phyloP scores from a whole-genome alignment of 37 sponge, comb jelly and placozoan genomes.

The Theonella swinhoei region DNA sequence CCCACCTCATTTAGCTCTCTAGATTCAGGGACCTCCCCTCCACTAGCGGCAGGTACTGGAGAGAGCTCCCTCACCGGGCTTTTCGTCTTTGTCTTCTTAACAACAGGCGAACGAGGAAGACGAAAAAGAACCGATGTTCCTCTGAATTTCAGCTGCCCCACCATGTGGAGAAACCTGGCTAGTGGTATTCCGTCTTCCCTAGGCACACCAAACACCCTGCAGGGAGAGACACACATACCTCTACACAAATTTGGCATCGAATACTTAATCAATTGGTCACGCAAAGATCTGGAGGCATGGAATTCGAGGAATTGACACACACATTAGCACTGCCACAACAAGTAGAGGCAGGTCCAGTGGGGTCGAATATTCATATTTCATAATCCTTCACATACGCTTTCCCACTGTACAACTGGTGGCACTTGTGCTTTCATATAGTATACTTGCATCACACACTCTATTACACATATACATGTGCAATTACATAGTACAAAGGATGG shows the following conservation, averaged over 20 bases:
- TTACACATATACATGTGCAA: no score
- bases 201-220: constrained; percentile 29
- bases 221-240: neutral
- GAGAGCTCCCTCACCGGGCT: neutral
- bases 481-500: no score
- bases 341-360: neutral
- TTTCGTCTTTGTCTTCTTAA: neutral
- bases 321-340: neutral
- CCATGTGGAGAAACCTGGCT: constrained; percentile 64
- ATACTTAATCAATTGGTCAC: no score
- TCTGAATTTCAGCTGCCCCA: constrained; percentile 93
- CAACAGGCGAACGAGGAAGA: constrained; percentile 71
- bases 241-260: neutral
- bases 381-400: no score
- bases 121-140: constrained; percentile 91
- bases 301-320: no score
- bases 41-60: neutral
- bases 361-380: no score
- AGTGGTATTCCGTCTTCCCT: constrained; percentile 54
- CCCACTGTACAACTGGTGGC: no score
- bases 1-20: neutral
- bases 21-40: neutral
- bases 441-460: no score
- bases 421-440: no score
- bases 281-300: no score